Evolutionary conservation across 2,888 invertebrate genomes (phyloP).

Genomic region (Calameuta filiformis): DNA sequence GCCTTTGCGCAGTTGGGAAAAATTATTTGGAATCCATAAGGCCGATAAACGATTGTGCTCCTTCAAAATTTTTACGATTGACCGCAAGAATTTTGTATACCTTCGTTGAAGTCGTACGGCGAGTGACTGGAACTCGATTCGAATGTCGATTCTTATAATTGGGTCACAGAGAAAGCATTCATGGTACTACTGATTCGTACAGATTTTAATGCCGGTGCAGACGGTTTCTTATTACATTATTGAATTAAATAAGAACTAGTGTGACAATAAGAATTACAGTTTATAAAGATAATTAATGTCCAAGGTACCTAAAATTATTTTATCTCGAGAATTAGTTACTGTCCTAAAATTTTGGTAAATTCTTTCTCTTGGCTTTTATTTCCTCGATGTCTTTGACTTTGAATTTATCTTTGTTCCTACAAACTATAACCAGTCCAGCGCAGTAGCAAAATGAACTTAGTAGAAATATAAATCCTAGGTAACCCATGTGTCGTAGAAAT

Average conservation of each 20-base stretch:
- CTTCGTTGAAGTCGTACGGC: background rate
- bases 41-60: background rate
- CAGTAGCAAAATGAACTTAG: constrained; percentile 71
- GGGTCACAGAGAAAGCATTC: background rate
- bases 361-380: constrained; percentile 19
- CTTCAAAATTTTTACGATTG: background rate
- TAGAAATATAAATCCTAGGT: constrained; percentile 71
- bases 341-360: background rate
- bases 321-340: background rate
- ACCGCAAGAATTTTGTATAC: background rate
- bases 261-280: background rate
- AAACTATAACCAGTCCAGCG: constrained; percentile 70
- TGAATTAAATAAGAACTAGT: background rate
- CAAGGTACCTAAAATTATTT: background rate
- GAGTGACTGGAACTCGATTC: background rate
- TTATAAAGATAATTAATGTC: background rate
- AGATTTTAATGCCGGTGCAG: background rate
- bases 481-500: constrained; percentile 71
- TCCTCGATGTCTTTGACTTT: constrained; percentile 51
- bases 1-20: constrained; percentile 28
- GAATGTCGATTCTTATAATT: background rate
- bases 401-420: constrained; percentile 65
- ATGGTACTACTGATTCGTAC: background rate
- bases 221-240: background rate
- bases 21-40: background rate